Evolutionary conservation across 2,113 vertebrate species (phyloP), one percentile per base, ranked within the genome.

Genomic region (Rhineura floridana): DNA sequence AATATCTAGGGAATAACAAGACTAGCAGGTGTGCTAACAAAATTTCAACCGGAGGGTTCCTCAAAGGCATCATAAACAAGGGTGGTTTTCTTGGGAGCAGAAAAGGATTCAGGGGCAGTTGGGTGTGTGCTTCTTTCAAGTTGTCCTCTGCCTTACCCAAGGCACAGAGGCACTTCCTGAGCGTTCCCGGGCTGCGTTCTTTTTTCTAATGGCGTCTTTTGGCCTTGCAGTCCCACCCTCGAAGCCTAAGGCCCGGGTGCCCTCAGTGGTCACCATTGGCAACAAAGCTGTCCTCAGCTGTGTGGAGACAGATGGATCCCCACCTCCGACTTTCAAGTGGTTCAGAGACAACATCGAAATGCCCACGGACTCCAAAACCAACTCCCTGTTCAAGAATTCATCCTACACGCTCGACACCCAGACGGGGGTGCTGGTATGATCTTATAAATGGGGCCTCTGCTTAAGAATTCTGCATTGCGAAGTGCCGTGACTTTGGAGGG

Each of bases 251-350:
- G 97, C 98, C 87, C 96, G 88, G 0, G 94, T 98, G 1, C 98
- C 98, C 1, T 94, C 96, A 36, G 97, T 98, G 0, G 97, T 97
- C 93, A 98, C 98, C 4, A 98, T 98, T 0, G 98, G 98, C 5
- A 96, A 95, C 11, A 94, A 96, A 0, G 96, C 95, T 0, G 96
- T 98, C 86, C 96, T 99, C 89, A 96, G 95, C 19, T 99, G 98
- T 90, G 94, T 96, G 4, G 98, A 99, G 95, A 94, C 87, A 0
- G 97, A 98, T 0, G 98, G 97, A 2, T 98, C 98, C 46, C 98
- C 98, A 0, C 96, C 97, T 0, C 94, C 98, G 23, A 94, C 94
- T 65, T 98, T 98, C 93, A 92, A 72, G 69, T 99, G 98, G 98
- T 98, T 96, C 96, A 97, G 88, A 91, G 96, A 98, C 75, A 96